Conservation (phyloP, 2,113 vertebrate species). For the Mormyrus lacerda region DNA sequence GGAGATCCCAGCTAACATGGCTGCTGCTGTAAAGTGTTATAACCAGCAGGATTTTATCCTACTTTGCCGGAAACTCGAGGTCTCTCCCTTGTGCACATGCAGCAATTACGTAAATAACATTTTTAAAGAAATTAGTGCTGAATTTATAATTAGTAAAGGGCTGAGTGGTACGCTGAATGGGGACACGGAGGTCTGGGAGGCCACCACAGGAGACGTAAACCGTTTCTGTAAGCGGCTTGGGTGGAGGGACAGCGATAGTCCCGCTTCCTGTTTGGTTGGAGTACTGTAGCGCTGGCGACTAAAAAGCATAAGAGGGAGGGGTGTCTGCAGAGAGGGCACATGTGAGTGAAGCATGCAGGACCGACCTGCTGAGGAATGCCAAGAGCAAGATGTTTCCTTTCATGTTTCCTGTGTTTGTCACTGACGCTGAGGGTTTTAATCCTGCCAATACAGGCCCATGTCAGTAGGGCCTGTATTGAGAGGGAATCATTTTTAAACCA, state of each 20-base stretch:
- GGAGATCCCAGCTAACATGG: no score
- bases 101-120: neutral
- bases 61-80: neutral
- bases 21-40: neutral
- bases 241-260: no score
- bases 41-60: neutral
- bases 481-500: neutral
- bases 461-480: no score
- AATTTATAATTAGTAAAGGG: conserved; percentile 31
- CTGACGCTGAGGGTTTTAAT: neutral
- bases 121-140: neutral
- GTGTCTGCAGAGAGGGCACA: neutral
- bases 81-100: neutral
- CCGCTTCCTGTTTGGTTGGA: neutral
- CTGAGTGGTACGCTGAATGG: conserved; percentile 12
- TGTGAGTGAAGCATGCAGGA: neutral
- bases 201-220: neutral
- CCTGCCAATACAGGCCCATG: neutral
- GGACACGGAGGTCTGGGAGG: neutral
- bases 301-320: neutral
- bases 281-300: neutral
- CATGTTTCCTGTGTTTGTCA: neutral
- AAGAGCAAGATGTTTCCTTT: neutral
- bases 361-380: neutral
- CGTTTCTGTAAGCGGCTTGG: neutral